Percentiles rank a stretch among this genome's conserved stretches.
phyloP scores from a whole-genome alignment of 2,113 vertebrate genomes.

The Halichoerus grypus region DNA sequence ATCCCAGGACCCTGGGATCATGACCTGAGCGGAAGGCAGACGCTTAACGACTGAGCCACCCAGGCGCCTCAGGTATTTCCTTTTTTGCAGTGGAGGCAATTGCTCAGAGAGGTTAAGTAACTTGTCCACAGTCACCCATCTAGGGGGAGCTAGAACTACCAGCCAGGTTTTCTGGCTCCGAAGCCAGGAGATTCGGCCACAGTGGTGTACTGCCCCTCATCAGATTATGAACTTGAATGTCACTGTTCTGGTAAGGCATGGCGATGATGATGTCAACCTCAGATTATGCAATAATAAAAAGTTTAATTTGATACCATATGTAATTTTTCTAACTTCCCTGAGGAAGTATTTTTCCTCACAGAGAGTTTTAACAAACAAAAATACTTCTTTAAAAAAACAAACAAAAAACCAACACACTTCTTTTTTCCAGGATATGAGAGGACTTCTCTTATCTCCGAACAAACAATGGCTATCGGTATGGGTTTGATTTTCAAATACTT shows the following conservation, averaged over 20 bases:
- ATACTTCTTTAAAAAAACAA: background rate
- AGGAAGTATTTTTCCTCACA: background rate
- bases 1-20: too few relatives aligned
- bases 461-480: background rate
- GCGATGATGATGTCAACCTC: background rate
- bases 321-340: background rate
- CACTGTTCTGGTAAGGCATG: background rate
- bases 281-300: background rate
- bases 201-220: background rate
- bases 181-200: background rate
- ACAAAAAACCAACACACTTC: background rate
- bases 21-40: too few relatives aligned
- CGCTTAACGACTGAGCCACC: too few relatives aligned
- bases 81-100: background rate
- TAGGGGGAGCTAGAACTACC: background rate
- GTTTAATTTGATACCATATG: background rate
- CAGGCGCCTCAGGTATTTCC: background rate
- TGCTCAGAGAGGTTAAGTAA: conserved; percentile 1
- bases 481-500: background rate
- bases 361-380: background rate
- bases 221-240: background rate
- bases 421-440: background rate
- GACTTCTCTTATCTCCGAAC: conserved; percentile 12
- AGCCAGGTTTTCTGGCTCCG: background rate
- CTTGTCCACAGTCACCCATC: background rate